phyloP scores from a whole-genome alignment of 2,113 vertebrate species.

The Ammodytes dubius region DNA sequence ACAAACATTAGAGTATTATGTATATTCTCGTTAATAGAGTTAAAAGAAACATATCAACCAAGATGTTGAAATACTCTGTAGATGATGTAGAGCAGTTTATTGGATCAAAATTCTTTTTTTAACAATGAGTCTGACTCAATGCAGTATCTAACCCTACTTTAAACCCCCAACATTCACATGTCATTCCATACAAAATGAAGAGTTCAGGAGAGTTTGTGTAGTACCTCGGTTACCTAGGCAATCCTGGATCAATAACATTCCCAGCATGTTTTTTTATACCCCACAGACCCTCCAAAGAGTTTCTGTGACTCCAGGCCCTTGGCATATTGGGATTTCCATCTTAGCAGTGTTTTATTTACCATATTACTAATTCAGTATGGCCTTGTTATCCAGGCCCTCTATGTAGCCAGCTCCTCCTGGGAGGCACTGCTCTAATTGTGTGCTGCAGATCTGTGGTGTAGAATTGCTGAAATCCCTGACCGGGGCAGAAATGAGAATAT shows the following conservation, averaged over 20 bases:
- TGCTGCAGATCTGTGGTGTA: conserved; percentile 69
- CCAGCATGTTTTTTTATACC: conserved; percentile 60
- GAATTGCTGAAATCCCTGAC: conserved; percentile 75
- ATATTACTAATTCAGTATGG: conserved; percentile 76
- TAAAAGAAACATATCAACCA: background rate
- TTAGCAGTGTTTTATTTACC: conserved; percentile 74
- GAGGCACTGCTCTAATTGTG: conserved; percentile 73
- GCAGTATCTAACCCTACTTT: background rate
- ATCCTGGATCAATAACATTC: conserved; percentile 67
- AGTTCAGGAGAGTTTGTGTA: conserved; percentile 9
- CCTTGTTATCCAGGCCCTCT: conserved; percentile 74
- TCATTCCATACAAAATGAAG: conserved; percentile 7
- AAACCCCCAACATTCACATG: background rate
- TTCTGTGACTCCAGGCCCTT: conserved; percentile 59
- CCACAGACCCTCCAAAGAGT: conserved; percentile 39
- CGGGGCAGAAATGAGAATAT: conserved; percentile 79
- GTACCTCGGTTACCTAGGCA: conserved; percentile 37
- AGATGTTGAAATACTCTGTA: background rate
- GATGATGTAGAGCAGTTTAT: background rate
- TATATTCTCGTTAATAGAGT: background rate
- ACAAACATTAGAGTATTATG: background rate
- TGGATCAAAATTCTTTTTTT: background rate
- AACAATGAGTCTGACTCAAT: background rate
- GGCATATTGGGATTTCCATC: conserved; percentile 65
- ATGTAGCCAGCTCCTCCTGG: conserved; percentile 66